Conservation (phyloP, 2,888 invertebrate species). For the Lochmaea crataegi region DNA sequence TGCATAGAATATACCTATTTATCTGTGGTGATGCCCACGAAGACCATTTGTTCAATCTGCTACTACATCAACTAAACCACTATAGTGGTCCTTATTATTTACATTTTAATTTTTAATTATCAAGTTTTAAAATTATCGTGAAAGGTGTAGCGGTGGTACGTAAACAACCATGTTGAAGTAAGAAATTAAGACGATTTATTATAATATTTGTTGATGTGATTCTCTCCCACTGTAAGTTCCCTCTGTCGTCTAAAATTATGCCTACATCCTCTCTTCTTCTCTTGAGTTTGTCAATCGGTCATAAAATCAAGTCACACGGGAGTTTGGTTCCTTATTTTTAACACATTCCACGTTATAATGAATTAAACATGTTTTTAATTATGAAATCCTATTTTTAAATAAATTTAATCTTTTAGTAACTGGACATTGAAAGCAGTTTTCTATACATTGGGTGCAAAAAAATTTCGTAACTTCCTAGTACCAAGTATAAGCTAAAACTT, state of each 20-base stretch:
- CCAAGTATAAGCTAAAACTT: too few relatives aligned
- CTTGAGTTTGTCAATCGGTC: not conserved
- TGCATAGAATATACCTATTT: not conserved
- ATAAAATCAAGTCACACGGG: too few relatives aligned
- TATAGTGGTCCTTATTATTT: not conserved
- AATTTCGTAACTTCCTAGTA: too few relatives aligned
- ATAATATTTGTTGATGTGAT: not conserved
- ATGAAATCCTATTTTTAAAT: too few relatives aligned
- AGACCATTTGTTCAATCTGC: not conserved
- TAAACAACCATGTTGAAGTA: not conserved
- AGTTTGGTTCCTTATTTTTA: too few relatives aligned
- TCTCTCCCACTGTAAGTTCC: not conserved
- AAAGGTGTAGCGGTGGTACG: not conserved
- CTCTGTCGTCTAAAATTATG: not conserved
- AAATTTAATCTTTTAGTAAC: too few relatives aligned
- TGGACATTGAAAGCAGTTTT: too few relatives aligned
- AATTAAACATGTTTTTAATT: too few relatives aligned
- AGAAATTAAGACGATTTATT: not conserved
- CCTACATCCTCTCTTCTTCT: not conserved
- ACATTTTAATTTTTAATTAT: not conserved
- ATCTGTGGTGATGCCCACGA: not conserved
- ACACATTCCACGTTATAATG: too few relatives aligned
- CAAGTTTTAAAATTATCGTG: conserved; percentile 1
- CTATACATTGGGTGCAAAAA: too few relatives aligned
- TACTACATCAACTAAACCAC: not conserved